Evolutionary conservation across 2,888 invertebrate genomes (phyloP).

Genomic region (Mystacides longicornis): DNA sequence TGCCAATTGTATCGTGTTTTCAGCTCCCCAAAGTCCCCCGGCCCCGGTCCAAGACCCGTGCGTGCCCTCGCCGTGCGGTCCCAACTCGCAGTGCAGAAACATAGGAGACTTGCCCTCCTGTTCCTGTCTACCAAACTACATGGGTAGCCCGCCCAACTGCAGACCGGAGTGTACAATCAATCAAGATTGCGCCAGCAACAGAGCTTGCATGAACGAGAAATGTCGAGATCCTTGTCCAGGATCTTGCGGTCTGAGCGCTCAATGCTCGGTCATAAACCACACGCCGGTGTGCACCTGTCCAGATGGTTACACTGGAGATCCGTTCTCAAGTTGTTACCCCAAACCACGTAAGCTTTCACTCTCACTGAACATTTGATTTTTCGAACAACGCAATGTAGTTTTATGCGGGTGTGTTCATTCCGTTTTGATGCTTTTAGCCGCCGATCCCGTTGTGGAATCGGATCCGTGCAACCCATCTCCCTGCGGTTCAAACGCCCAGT

Average conservation of each 20-base stretch:
- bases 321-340: conserved; percentile 72
- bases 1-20: conserved; percentile 28
- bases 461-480: conserved; percentile 82
- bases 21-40: conserved; percentile 36
- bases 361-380: conserved; percentile 24
- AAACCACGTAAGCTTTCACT: conserved; percentile 38
- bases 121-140: conserved; percentile 56
- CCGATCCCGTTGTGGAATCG: conserved; percentile 27
- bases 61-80: conserved; percentile 73
- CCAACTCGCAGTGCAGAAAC: conserved; percentile 60
- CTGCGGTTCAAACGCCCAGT: conserved; percentile 78
- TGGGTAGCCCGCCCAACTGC: conserved; percentile 66
- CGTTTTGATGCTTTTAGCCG: conserved; percentile 23
- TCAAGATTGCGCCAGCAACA: conserved; percentile 62
- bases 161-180: conserved; percentile 66
- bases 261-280: conserved; percentile 60
- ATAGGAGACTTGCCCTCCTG: conserved; percentile 57
- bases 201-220: conserved; percentile 66
- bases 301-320: conserved; percentile 70
- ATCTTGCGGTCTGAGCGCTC: conserved; percentile 59
- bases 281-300: conserved; percentile 69
- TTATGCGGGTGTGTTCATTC: neutral
- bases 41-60: conserved; percentile 51
- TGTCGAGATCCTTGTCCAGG: conserved; percentile 70
- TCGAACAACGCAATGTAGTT: neutral